Evolutionary conservation across 2,888 invertebrate species (phyloP), one percentile per base, ranked within the genome.

Genomic region (Myathropa florea): DNA sequence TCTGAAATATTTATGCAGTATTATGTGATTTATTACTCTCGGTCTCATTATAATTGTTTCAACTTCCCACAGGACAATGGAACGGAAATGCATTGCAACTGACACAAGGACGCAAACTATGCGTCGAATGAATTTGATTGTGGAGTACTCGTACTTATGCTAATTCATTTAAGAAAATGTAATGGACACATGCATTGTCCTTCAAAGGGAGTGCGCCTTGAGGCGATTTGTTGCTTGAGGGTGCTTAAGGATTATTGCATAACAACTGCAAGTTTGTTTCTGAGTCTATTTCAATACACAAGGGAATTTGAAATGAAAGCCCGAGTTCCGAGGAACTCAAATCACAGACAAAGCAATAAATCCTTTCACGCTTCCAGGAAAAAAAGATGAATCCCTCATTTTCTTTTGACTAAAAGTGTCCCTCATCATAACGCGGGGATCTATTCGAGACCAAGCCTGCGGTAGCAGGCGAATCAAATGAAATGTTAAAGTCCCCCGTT

Each of bases 1-100:
- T 60, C 10, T 72, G 24, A 67, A 55, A 78, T 28, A 77, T 77
- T 82, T 77, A 60, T 67, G 77, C 77, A 64, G 72, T 18, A 70
- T 60, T 82, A 76, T 60, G 33, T 82, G 76, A 82, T 82, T 71
- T 76, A 76, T 76, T 71, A 61, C 67, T 55, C 39, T 26, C 4
- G 14, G 39, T 64, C 23, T 57, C 61, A 30, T 60, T 67, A 53
- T 83, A 64, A 46, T 83, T 75, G 10, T 59, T 59, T 33, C 46
- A 18, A 18, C 46, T 46, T 46, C 18, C 46, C 46, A 46, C n/a
- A 46, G 46, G 46, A 46, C 46, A 46, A 46, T 46, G 46, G 2
- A 46, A 46, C 46, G 46, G 46, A 46, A 46, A 18, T 46, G 18
- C 46, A 46, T 18, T n/a, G 46, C 46, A 46, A 39, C 39, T 39